These are phyloP conservation scores for Penaeus vannamei DNA, from an alignment of 1,140 invertebrate species.

Conservation along the genomic window DNA sequence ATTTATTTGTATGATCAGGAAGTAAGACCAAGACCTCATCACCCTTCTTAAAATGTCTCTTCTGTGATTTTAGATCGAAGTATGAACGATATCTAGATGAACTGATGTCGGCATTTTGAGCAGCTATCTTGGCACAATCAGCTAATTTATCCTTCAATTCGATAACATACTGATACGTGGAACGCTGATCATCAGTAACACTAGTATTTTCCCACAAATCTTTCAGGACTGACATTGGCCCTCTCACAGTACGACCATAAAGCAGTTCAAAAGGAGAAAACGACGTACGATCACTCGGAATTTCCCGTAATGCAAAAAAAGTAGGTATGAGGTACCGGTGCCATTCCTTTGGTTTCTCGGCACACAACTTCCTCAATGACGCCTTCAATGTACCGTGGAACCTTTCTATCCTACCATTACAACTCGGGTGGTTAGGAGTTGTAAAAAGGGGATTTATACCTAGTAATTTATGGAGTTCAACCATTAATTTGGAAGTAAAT, in stretches of 20 bases:
- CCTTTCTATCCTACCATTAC: not conserved
- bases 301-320: not conserved
- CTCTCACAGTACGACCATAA: constrained; percentile 12
- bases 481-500: not conserved
- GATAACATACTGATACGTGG: constrained; percentile 5
- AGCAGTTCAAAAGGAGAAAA: constrained; percentile 29
- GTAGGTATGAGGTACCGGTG: too few species aligned
- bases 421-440: not conserved
- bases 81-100: not conserved
- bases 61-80: constrained; percentile 1
- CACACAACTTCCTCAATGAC: too few species aligned
- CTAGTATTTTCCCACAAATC: not conserved
- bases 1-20: not conserved
- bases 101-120: constrained; percentile 30
- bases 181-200: not conserved
- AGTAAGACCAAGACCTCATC: constrained; percentile 36
- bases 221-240: constrained; percentile 1
- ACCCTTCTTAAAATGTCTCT: not conserved
- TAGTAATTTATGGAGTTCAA: too few species aligned
- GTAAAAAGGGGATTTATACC: too few species aligned
- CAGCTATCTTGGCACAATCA: constrained; percentile 4
- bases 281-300: not conserved
- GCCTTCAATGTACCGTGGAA: too few species aligned
- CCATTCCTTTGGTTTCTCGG: too few species aligned
- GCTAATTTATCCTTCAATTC: not conserved